Evolutionary conservation across 2,888 invertebrate genomes (phyloP).

Genomic region (Pyrocoelia pectoralis): DNA sequence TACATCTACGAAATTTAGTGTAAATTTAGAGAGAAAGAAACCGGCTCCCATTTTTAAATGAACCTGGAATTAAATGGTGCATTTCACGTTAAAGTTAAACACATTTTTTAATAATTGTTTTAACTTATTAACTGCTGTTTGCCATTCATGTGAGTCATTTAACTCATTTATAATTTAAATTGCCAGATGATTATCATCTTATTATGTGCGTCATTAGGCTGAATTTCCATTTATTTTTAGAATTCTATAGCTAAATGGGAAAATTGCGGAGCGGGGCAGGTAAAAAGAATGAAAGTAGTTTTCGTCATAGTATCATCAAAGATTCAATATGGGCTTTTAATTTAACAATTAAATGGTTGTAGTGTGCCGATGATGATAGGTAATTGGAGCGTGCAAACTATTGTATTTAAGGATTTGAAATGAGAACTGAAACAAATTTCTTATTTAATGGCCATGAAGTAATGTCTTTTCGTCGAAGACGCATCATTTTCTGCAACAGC

Average conservation of each 20-base stretch:
- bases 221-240: neutral
- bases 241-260: no score
- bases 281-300: no score
- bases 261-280: no score
- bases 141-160: neutral
- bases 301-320: no score
- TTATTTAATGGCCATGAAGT: constrained; percentile 2
- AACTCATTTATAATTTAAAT: neutral
- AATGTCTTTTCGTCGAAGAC: neutral
- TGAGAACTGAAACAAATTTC: constrained; percentile 6
- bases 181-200: neutral
- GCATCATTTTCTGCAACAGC: neutral
- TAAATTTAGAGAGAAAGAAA: no score
- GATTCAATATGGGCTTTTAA: neutral
- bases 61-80: neutral
- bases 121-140: neutral
- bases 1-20: no score
- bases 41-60: no score
- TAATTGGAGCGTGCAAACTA: constrained; percentile 4
- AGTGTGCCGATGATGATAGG: neutral
- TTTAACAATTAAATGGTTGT: neutral
- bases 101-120: neutral
- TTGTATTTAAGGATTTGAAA: constrained; percentile 6
- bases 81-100: neutral
- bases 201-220: neutral